Conservation (phyloP, 2,113 vertebrate species). For the Phylloscopus trochiloides region DNA sequence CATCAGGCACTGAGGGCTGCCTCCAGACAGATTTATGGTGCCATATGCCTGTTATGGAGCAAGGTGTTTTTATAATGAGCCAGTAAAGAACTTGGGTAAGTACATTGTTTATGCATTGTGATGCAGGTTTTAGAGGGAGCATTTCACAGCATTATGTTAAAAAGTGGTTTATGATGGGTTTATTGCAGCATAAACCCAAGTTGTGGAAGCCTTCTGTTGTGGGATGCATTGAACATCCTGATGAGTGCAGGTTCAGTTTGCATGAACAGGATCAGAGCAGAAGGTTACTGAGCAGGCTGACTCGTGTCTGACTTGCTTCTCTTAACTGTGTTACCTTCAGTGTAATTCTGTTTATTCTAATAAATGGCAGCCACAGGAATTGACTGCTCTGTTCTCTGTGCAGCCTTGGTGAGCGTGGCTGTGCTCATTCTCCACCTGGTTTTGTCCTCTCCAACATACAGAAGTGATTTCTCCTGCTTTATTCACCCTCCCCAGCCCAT, state of each 20-base stretch:
- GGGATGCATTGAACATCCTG: background rate
- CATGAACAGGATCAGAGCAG: background rate
- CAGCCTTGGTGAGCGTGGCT: background rate
- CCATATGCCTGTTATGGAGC: background rate
- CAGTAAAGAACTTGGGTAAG: background rate
- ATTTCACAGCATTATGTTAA: background rate
- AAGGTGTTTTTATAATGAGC: background rate
- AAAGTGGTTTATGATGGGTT: background rate
- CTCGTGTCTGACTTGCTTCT: background rate
- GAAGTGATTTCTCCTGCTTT: background rate
- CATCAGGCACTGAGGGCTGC: background rate
- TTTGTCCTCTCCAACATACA: background rate
- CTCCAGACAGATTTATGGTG: background rate
- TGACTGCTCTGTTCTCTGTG: background rate
- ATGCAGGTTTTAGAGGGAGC: background rate
- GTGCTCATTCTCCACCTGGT: background rate
- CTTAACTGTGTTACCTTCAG: background rate
- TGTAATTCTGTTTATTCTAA: background rate
- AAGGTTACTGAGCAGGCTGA: background rate
- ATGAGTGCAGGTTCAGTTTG: background rate
- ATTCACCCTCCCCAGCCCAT: background rate
- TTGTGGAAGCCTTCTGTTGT: background rate
- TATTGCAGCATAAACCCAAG: background rate
- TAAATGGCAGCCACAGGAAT: background rate
- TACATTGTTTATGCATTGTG: background rate